Evolutionary conservation across 1,140 invertebrate genomes (phyloP).

Genomic region (Lethrus apterus): DNA sequence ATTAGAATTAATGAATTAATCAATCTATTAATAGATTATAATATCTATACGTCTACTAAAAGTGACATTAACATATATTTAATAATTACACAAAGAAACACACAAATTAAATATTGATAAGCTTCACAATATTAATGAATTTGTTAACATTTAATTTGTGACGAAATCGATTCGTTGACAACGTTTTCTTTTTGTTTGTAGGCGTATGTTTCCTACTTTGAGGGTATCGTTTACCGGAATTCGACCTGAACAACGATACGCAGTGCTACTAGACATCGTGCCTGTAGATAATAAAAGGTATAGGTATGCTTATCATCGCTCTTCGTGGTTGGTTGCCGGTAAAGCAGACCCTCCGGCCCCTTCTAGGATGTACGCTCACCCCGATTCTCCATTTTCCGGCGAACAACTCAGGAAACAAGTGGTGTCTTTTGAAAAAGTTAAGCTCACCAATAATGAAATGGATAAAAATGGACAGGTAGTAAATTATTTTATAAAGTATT

Average conservation of each 20-base stretch:
- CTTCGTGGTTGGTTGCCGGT: slow-evolving; percentile 97
- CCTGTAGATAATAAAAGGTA: slow-evolving; percentile 96
- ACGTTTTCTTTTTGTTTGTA: slow-evolving; percentile 49
- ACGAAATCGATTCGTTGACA: too few species aligned
- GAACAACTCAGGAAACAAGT: slow-evolving; percentile 95
- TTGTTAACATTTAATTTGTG: too few species aligned
- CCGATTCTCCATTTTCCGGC: slow-evolving; percentile 94
- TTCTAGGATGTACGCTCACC: slow-evolving; percentile 89
- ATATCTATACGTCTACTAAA: too few species aligned
- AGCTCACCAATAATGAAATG: slow-evolving; percentile 98
- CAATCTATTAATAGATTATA: too few species aligned
- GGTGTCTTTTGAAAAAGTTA: slow-evolving; percentile 98
- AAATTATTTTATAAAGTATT: too few species aligned
- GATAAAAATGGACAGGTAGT: slow-evolving; percentile 98
- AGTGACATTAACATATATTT: background rate
- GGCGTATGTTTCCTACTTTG: slow-evolving; percentile 97
- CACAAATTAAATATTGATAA: background rate
- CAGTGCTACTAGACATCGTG: slow-evolving; percentile 93
- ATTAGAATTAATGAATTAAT: too few species aligned
- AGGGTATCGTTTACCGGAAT: slow-evolving; percentile 85
- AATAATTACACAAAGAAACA: background rate
- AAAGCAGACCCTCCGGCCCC: slow-evolving; percentile 97
- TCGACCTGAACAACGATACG: slow-evolving; percentile 57
- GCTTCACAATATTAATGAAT: too few species aligned
- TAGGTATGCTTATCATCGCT: slow-evolving; percentile 96